Conservation (phyloP, 2,797 vertebrate genomes). For the Manis javanica region DNA sequence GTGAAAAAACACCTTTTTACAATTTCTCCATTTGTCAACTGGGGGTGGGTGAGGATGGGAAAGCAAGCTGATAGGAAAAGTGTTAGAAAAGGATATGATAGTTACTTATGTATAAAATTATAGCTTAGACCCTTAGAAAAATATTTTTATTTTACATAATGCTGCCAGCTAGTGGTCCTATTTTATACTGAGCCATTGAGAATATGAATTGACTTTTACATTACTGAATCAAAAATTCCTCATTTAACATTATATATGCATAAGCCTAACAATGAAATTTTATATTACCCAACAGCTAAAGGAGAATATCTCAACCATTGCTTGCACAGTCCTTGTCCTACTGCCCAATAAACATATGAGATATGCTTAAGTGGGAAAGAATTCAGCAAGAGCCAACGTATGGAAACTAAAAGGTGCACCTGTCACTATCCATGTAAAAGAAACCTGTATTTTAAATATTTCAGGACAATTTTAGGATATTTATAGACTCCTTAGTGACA, state of each 20-base stretch:
- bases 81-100: neutral
- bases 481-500: slow-evolving; percentile 48
- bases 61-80: neutral
- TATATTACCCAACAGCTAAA: neutral
- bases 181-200: slow-evolving; percentile 72
- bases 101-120: neutral
- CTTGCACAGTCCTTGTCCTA: neutral
- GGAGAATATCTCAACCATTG: neutral
- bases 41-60: too few relatives aligned
- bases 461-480: slow-evolving; percentile 10
- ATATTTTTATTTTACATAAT: slow-evolving; percentile 85
- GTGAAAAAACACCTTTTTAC: neutral
- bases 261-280: neutral
- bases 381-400: neutral
- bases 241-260: neutral
- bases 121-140: slow-evolving; percentile 50
- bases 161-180: slow-evolving; percentile 89
- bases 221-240: slow-evolving; percentile 27
- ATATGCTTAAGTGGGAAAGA: neutral
- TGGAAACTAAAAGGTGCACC: neutral
- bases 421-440: neutral
- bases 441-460: slow-evolving; percentile 18
- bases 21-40: neutral
- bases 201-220: slow-evolving; percentile 52
- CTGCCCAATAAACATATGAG: neutral